Evolutionary conservation across 2,888 invertebrate species (phyloP).

Genomic region (Folsomia candida): DNA sequence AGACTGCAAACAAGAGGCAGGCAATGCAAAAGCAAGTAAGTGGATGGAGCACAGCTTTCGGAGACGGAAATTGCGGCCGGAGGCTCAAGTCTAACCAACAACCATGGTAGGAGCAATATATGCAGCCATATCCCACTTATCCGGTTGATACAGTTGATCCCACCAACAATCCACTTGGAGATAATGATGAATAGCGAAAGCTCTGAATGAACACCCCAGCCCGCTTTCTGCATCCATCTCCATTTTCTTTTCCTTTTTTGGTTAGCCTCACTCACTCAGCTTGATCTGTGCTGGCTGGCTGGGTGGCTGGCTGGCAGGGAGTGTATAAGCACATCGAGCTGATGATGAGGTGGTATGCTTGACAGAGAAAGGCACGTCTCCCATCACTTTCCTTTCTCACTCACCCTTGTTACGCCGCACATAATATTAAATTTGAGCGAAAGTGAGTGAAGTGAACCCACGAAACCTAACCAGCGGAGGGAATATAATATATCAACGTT

Average conservation of each 20-base stretch:
- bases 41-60: not conserved
- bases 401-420: not conserved
- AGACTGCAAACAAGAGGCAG: not conserved
- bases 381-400: not conserved
- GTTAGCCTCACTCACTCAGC: not conserved
- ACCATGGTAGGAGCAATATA: not conserved
- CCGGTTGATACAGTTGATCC: conserved; percentile 1
- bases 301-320: no score
- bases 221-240: not conserved
- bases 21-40: not conserved
- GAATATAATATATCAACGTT: not conserved
- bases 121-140: not conserved
- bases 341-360: conserved; percentile 1
- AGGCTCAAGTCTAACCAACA: conserved; percentile 22
- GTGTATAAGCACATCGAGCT: not conserved
- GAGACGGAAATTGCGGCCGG: conserved; percentile 25
- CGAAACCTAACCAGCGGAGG: not conserved
- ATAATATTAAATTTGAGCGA: not conserved
- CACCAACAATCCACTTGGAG: conserved; percentile 24
- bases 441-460: not conserved
- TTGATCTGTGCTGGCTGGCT: not conserved
- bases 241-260: conserved; percentile 3
- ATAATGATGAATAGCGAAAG: conserved; percentile 28
- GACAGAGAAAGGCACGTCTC: conserved; percentile 2
- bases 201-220: not conserved